These are phyloP conservation scores for Cephus cinctus DNA, from an alignment of 1,140 invertebrate genomes.

Conservation along the genomic window DNA sequence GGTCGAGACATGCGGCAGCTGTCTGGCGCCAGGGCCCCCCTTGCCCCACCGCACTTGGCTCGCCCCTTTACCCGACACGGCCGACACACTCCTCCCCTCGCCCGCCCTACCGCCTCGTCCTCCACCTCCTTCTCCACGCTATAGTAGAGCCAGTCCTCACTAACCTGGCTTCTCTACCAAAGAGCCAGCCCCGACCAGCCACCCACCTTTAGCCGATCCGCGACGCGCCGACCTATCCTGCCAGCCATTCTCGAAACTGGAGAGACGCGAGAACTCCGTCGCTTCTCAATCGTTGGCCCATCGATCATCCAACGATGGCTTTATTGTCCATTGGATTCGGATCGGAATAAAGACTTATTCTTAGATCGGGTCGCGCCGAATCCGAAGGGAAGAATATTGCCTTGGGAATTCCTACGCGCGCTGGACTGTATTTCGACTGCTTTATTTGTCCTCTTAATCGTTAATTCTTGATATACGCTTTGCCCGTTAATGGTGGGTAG, in stretches of 20 bases:
- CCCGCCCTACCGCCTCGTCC: slow-evolving; percentile 35
- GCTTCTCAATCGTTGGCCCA: too few species aligned
- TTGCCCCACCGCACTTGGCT: slow-evolving; percentile 33
- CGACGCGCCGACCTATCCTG: neutral
- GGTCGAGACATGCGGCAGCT: slow-evolving; percentile 43
- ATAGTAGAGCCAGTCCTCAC: neutral
- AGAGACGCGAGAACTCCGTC: too few species aligned
- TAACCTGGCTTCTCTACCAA: neutral
- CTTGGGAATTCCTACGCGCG: too few species aligned
- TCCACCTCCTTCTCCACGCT: slow-evolving; percentile 5
- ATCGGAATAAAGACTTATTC: too few species aligned
- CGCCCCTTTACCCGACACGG: slow-evolving; percentile 20
- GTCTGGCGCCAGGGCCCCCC: slow-evolving; percentile 40
- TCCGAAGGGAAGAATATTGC: neutral
- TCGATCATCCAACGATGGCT: too few species aligned
- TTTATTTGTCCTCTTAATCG: too few species aligned
- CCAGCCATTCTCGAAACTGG: too few species aligned
- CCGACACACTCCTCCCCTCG: slow-evolving; percentile 40
- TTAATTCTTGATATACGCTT: too few species aligned
- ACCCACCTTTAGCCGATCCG: neutral
- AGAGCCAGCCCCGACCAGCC: neutral
- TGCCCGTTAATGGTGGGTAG: too few species aligned
- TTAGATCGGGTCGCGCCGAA: too few species aligned
- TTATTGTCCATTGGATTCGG: too few species aligned
- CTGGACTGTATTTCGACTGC: too few species aligned